Evolutionary conservation across 1,140 invertebrate genomes (phyloP).

Genomic region (Pogonognathellus flavescens): DNA sequence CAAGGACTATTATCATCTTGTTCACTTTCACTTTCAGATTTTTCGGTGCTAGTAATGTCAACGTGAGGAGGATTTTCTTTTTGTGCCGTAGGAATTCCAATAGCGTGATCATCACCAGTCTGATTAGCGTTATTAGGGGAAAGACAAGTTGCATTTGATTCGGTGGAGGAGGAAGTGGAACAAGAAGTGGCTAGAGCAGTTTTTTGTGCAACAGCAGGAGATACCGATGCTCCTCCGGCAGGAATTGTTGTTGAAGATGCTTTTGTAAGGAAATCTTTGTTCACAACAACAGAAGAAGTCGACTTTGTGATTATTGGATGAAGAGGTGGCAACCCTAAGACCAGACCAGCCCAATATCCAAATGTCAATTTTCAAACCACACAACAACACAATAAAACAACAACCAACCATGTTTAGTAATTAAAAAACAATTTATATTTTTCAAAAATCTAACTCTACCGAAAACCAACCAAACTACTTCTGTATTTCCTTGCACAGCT

Average conservation of each 20-base stretch:
- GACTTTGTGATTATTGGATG: constrained; percentile 8
- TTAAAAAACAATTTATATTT: no score
- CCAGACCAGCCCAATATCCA: constrained; percentile 19
- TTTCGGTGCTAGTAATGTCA: neutral
- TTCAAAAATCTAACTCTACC: no score
- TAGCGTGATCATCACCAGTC: neutral
- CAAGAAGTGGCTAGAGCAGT: no score
- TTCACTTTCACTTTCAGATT: constrained; percentile 8
- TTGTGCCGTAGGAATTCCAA: neutral
- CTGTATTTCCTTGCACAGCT: neutral
- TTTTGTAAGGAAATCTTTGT: neutral
- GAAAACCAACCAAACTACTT: no score
- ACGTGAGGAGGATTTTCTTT: neutral
- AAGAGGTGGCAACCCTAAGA: constrained; percentile 48
- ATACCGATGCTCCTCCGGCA: neutral
- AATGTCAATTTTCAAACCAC: constrained; percentile 2
- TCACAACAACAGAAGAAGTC: constrained; percentile 19
- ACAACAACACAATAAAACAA: no score
- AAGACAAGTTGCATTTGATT: constrained; percentile 3
- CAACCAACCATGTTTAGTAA: no score
- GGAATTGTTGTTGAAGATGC: no score
- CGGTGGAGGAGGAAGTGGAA: neutral
- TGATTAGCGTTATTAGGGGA: neutral
- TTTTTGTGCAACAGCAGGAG: constrained; percentile 4
- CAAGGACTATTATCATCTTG: neutral